phyloP scores from a whole-genome alignment of 2,888 invertebrate genomes.

The Dryomyza anilis region DNA sequence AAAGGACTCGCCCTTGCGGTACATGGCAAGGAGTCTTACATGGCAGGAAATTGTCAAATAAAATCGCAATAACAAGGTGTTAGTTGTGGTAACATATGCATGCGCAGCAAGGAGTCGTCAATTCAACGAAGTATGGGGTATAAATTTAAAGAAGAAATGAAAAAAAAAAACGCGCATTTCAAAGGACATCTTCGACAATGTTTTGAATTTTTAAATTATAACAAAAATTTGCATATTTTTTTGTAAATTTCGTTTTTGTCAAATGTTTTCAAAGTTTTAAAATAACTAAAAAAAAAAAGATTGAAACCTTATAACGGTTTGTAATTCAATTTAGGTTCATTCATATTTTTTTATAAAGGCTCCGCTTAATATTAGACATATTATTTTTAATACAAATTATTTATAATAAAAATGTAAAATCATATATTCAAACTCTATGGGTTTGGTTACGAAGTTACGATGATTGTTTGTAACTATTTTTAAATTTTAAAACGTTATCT shows the following conservation, averaged over 20 bases:
- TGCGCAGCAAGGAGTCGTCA: neutral
- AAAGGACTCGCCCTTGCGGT: neutral
- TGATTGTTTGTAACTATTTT: too few species aligned
- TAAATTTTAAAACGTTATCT: too few species aligned
- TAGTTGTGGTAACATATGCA: constrained; percentile 34
- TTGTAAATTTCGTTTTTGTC: too few species aligned
- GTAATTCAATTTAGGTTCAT: too few species aligned
- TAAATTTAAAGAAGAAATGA: neutral
- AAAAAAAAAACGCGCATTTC: neutral
- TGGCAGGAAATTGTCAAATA: constrained; percentile 31
- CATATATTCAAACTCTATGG: too few species aligned
- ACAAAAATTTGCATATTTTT: constrained; percentile 38
- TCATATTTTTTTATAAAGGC: too few species aligned
- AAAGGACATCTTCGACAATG: neutral
- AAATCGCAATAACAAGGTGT: constrained; percentile 31
- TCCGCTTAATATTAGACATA: too few species aligned
- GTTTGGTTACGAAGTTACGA: too few species aligned
- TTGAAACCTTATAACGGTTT: neutral
- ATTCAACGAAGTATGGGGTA: neutral
- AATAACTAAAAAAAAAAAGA: neutral
- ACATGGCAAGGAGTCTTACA: constrained; percentile 15
- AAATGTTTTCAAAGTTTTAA: neutral
- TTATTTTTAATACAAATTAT: too few species aligned
- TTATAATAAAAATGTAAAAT: too few species aligned
- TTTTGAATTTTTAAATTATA: neutral